These are phyloP conservation scores for Amaurobius ferox DNA, from an alignment of 2,888 invertebrate genomes.

Conservation along the genomic window DNA sequence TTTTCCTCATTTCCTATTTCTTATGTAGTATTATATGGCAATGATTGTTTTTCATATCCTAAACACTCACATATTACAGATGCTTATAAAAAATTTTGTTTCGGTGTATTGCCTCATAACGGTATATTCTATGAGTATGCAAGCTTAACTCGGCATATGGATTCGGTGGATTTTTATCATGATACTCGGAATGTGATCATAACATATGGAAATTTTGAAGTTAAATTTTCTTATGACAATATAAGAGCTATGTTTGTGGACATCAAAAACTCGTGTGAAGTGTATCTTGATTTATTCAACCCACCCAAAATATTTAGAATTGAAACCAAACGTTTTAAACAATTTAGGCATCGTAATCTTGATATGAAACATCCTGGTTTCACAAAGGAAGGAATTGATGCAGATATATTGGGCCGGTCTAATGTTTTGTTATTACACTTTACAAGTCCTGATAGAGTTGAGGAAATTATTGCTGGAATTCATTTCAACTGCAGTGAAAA, in stretches of 20 bases:
- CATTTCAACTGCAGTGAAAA: conserved; percentile 37
- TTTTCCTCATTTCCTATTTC: neutral
- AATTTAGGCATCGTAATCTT: conserved; percentile 15
- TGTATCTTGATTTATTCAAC: conserved; percentile 54
- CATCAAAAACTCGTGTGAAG: conserved; percentile 12
- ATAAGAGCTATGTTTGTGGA: conserved; percentile 50
- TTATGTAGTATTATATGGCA: conserved; percentile 26
- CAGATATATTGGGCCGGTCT: conserved; percentile 47
- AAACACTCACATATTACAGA: neutral
- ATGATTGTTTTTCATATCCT: neutral
- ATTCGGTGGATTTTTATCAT: conserved; percentile 28
- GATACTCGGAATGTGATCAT: conserved; percentile 36
- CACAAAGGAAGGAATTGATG: neutral
- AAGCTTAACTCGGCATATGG: neutral
- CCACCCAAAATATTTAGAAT: conserved; percentile 34
- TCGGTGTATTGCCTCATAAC: conserved; percentile 34
- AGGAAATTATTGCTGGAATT: conserved; percentile 48
- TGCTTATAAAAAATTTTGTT: neutral
- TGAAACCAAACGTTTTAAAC: neutral
- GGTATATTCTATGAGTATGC: conserved; percentile 20
- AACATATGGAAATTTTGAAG: neutral
- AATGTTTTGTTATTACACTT: conserved; percentile 47
- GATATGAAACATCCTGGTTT: neutral
- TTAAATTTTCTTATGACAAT: conserved; percentile 25
- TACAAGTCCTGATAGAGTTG: neutral